Percentiles rank a stretch among this genome's conserved stretches.
Evolutionary conservation across 2,888 invertebrate genomes (phyloP).

Genomic region (Myathropa florea): DNA sequence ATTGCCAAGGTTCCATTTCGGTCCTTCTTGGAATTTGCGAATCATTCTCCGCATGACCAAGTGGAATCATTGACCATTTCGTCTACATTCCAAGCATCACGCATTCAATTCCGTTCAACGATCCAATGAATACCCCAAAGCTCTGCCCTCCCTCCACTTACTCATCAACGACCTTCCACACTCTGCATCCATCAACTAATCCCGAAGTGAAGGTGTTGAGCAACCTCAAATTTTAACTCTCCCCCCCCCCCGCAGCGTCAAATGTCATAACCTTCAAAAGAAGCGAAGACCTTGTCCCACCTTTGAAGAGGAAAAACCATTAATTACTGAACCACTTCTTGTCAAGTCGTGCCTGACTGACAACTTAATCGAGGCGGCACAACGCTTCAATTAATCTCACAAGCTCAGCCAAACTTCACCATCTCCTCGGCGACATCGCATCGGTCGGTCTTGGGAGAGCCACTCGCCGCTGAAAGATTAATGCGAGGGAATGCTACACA

Average conservation of each 20-base stretch:
- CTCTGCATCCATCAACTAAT: neutral
- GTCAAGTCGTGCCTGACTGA: conserved; percentile 16
- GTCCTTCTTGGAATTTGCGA: too few species aligned
- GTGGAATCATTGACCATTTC: neutral
- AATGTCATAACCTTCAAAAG: neutral
- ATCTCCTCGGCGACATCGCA: neutral
- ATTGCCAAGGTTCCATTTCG: too few species aligned
- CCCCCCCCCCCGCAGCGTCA: neutral
- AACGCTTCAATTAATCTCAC: conserved; percentile 1
- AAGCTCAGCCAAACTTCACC: neutral
- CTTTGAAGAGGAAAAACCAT: neutral
- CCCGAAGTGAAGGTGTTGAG: neutral
- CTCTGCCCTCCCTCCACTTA: neutral
- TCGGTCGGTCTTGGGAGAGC: neutral
- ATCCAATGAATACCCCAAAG: neutral
- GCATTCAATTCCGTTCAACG: neutral
- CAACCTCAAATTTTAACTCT: neutral
- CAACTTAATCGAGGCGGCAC: conserved; percentile 10
- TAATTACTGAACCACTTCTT: conserved; percentile 11
- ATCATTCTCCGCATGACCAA: too few species aligned
- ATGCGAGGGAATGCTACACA: neutral
- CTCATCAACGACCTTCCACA: neutral
- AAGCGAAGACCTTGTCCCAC: neutral
- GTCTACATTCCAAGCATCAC: neutral
- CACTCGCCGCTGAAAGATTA: neutral